phyloP scores from a whole-genome alignment of 2,113 vertebrate species.

The Nestor notabilis region DNA sequence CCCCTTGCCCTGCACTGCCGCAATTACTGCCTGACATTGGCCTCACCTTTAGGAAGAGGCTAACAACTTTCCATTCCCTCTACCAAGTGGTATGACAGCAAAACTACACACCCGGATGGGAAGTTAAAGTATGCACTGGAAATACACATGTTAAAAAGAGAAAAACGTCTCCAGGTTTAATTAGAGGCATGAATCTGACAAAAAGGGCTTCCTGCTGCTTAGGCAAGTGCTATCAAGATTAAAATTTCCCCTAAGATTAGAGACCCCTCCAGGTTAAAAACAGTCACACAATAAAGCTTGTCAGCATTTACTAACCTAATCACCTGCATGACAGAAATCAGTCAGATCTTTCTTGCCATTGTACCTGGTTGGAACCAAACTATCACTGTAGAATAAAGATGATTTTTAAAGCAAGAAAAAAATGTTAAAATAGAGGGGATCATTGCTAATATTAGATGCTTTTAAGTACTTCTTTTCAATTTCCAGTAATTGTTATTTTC shows the following conservation, averaged over 20 bases:
- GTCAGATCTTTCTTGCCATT: neutral
- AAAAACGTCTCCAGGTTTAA: neutral
- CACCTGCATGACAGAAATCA: neutral
- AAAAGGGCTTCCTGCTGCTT: neutral
- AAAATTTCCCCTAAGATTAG: neutral
- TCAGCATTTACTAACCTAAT: neutral
- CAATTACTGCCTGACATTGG: neutral
- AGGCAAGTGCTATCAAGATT: neutral
- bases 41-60: neutral
- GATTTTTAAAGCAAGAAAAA: neutral
- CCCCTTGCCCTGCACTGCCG: neutral
- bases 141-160: neutral
- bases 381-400: neutral
- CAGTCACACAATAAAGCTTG: neutral
- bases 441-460: neutral
- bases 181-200: neutral
- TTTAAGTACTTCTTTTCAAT: neutral
- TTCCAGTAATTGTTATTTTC: neutral
- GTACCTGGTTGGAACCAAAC: neutral
- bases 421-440: neutral
- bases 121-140: neutral
- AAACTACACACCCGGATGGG: rapidly evolving
- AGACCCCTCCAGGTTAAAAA: neutral
- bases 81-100: neutral
- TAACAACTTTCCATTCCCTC: neutral